Percentiles rank a stretch among this genome's conserved stretches.
These are phyloP conservation scores for Myanophis thanlyinensis DNA, from an alignment of 2,113 vertebrate species.

Conservation along the genomic window DNA sequence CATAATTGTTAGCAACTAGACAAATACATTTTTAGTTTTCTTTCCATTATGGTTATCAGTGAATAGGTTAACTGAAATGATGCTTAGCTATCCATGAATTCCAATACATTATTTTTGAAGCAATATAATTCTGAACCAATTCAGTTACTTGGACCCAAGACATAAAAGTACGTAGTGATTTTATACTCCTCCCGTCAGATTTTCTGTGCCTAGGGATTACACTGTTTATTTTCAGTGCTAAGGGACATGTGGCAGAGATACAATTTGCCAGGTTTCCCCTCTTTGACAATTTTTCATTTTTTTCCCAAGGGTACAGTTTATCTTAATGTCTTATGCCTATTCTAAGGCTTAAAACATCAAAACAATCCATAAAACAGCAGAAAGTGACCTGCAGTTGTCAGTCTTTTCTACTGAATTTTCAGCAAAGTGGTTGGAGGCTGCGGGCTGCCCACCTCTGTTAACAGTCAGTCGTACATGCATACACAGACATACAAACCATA, in stretches of 20 bases:
- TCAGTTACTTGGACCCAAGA: conserved; percentile 35
- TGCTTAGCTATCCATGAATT: not conserved
- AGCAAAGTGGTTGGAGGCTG: not conserved
- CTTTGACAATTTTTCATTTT: not conserved
- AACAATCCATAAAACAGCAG: not conserved
- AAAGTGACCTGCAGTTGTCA: not conserved
- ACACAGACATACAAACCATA: conserved; percentile 47
- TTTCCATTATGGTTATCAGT: not conserved
- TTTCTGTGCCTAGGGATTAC: not conserved
- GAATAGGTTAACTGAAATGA: not conserved
- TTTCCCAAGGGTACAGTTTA: not conserved
- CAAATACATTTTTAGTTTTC: conserved; percentile 19
- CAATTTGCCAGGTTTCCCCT: not conserved
- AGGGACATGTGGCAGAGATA: not conserved
- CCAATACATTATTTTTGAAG: conserved; percentile 37
- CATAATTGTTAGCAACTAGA: conserved; percentile 24
- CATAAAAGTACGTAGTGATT: not conserved
- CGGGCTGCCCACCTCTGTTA: not conserved
- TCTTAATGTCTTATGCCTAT: not conserved
- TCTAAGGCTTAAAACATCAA: not conserved
- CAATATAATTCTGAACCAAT: conserved; percentile 49
- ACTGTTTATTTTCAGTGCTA: not conserved
- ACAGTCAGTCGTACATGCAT: conserved; percentile 55
- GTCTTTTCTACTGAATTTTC: not conserved
- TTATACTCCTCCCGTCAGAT: not conserved